Evolutionary conservation across 1,140 invertebrate species (phyloP), one percentile per base, ranked within the genome.

Genomic region (Rhopalosiphum padi): DNA sequence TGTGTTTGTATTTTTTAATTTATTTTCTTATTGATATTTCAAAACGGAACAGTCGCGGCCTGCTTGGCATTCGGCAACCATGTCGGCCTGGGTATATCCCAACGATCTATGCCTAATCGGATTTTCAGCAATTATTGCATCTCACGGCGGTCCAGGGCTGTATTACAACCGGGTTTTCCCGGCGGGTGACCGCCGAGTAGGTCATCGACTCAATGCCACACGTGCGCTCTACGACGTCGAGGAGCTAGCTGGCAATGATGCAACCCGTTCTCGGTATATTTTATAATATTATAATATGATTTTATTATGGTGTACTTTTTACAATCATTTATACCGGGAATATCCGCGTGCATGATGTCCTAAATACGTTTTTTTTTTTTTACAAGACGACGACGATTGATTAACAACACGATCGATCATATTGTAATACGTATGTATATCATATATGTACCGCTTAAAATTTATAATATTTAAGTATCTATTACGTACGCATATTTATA

Each of bases 121-220:
- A 92, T 83, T 92, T 92, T 83, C 46, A 22, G 23, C 18, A 30
- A 91, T 77, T n/a, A 77, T 91, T 51, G 90, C 60, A 51, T 77
- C 23, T 30, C n/a, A 83, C 87, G 7, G 68, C 43, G 60, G 90
- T 48, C 60, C 55, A 91, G 68, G 90, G 68, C 48, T 89, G 51
- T 46, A 30, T 91, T 77, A 22, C 43, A 22, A 82, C 21, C 43
- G 68, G 68, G 41, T 68, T 82, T 82, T 82, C 90, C 90, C 68
- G 41, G 30, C 41, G 22, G 53, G 35, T 37, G 55, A 9, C 23
- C 60, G 41, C 60, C 53, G 41, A 91, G 90, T 91, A 91, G 90
- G 90, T 91, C 90, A 83, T 91, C 90, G 90, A 82, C 90, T 91
- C 90, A 91, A 91, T 91, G 90, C 68, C 90, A 83, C 68, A 83